phyloP scores from a whole-genome alignment of 2,888 invertebrate species.

The Sarcophaga subvicina region DNA sequence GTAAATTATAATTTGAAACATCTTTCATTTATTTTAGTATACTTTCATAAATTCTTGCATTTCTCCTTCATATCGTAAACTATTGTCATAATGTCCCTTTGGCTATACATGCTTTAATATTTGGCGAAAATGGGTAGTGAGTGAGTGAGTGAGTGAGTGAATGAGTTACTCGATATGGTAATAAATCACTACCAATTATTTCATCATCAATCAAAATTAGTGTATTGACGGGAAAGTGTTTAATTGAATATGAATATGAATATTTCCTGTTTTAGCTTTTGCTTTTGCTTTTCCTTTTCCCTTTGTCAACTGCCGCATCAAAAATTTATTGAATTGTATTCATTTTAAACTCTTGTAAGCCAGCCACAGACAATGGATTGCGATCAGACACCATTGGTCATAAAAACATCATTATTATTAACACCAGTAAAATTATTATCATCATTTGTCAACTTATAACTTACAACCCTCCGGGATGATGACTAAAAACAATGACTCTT shows the following conservation, averaged over 20 bases:
- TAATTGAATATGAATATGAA: slow-evolving; percentile 75
- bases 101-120: not conserved
- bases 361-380: slow-evolving; percentile 31
- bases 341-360: slow-evolving; percentile 21
- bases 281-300: slow-evolving; percentile 1
- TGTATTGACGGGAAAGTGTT: slow-evolving; percentile 73
- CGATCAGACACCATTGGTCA: slow-evolving; percentile 2
- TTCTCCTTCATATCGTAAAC: not conserved
- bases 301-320: not conserved
- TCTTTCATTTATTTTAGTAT: too few species aligned
- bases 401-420: slow-evolving; percentile 9
- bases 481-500: not conserved
- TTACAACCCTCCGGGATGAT: not conserved
- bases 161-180: slow-evolving; percentile 68
- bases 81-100: not conserved
- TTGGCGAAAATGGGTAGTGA: not conserved
- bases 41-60: not conserved
- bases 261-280: slow-evolving; percentile 17
- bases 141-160: not conserved
- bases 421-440: not conserved
- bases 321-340: slow-evolving; percentile 29
- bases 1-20: too few species aligned
- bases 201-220: slow-evolving; percentile 81
- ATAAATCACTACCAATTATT: slow-evolving; percentile 81
- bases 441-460: not conserved